Conservation (phyloP, 2,888 invertebrate genomes). For the Folsomia manolachei region DNA sequence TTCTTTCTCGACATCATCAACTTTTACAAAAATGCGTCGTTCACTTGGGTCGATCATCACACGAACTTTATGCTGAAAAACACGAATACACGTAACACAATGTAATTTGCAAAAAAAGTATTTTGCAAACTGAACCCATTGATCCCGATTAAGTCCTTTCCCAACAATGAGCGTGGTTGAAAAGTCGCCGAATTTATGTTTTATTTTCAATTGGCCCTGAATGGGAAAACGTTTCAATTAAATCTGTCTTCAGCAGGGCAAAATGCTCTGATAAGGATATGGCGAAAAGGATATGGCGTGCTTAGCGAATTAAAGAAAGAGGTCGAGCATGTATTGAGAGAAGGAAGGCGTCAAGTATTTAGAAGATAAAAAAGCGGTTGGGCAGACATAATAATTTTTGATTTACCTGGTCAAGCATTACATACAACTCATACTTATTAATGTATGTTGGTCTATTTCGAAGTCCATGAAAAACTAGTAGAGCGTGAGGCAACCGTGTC, state of each 20-base stretch:
- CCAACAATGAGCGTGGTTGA: constrained; percentile 81
- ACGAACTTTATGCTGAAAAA: too few species aligned
- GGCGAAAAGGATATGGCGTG: constrained; percentile 80
- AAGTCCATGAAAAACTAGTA: constrained; percentile 85
- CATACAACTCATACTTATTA: constrained; percentile 83
- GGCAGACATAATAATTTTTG: too few species aligned
- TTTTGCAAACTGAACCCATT: too few species aligned
- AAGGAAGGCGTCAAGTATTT: constrained; percentile 76
- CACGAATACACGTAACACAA: too few species aligned
- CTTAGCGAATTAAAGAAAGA: constrained; percentile 81
- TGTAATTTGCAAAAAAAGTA: too few species aligned
- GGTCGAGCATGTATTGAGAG: constrained; percentile 77
- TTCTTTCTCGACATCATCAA: constrained; percentile 81
- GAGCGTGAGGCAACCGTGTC: constrained; percentile 80
- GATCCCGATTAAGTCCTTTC: constrained; percentile 79
- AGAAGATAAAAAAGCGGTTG: constrained; percentile 64
- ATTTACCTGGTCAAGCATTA: too few species aligned
- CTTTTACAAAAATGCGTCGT: constrained; percentile 76
- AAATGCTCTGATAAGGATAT: too few species aligned
- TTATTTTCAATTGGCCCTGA: constrained; percentile 86
- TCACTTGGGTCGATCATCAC: constrained; percentile 84
- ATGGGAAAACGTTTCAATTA: too few species aligned
- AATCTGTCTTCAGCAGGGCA: too few species aligned
- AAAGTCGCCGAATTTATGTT: constrained; percentile 85
- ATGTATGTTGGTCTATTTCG: constrained; percentile 76